Conservation (phyloP, 2,888 invertebrate species). For the Andrena bucephala region DNA sequence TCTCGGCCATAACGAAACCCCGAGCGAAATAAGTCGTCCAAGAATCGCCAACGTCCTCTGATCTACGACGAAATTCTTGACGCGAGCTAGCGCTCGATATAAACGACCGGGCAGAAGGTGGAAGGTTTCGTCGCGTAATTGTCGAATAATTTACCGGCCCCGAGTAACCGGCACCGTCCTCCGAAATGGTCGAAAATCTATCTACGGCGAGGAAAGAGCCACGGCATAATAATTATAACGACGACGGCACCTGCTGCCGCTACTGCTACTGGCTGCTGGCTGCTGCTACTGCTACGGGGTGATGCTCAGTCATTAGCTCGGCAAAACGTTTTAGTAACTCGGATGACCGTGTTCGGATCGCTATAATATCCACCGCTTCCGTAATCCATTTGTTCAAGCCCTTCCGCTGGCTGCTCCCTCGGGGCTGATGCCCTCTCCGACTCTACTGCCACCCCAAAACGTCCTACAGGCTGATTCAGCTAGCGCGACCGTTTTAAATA, state of each 20-base stretch:
- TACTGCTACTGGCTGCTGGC: slow-evolving; percentile 67
- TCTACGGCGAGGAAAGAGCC: slow-evolving; percentile 45
- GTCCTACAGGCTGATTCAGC: slow-evolving; percentile 9
- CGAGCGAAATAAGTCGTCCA: background rate
- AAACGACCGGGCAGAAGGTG: background rate
- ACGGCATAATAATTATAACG: slow-evolving; percentile 81
- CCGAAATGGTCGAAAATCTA: slow-evolving; percentile 34
- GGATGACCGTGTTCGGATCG: slow-evolving; percentile 73
- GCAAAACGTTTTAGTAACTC: slow-evolving; percentile 79
- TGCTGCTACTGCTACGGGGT: slow-evolving; percentile 23
- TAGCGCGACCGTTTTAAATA: background rate
- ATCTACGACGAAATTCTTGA: background rate
- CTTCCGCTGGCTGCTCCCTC: slow-evolving; percentile 42
- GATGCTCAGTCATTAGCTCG: slow-evolving; percentile 80
- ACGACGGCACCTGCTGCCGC: slow-evolving; percentile 80
- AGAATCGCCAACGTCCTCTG: slow-evolving; percentile 10
- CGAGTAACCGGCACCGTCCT: background rate
- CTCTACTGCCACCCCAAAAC: slow-evolving; percentile 26
- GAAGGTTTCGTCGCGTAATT: slow-evolving; percentile 9
- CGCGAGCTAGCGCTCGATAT: background rate
- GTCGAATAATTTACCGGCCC: slow-evolving; percentile 20
- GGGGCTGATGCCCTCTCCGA: slow-evolving; percentile 39
- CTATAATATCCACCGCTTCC: slow-evolving; percentile 78
- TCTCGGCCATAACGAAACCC: slow-evolving; percentile 30
- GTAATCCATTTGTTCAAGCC: slow-evolving; percentile 76